Percentiles rank a stretch among this genome's conserved stretches.
phyloP scores from a whole-genome alignment of 2,888 invertebrate species.

The Aromia moschata region DNA sequence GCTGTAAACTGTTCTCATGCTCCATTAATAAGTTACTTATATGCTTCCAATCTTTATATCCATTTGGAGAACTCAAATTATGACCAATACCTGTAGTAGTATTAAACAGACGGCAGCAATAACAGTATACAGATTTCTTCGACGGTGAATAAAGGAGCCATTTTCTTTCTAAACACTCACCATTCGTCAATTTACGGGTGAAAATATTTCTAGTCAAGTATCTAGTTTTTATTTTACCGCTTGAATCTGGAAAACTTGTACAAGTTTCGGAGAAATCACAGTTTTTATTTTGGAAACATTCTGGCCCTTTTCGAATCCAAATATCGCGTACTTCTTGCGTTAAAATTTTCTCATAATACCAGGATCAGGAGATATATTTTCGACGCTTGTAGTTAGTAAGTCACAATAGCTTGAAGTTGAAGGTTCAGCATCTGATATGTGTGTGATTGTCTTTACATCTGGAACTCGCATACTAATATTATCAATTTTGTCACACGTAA shows the following conservation, averaged over 20 bases:
- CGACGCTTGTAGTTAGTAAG: conserved; percentile 3
- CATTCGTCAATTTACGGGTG: conserved; percentile 20
- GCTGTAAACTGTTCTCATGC: conserved; percentile 3
- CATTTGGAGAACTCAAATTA: conserved; percentile 17
- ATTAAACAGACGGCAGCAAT: conserved; percentile 6
- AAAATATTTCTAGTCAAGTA: conserved; percentile 9
- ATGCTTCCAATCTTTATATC: conserved; percentile 15
- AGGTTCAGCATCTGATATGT: conserved; percentile 1
- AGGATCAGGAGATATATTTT: conserved; percentile 16
- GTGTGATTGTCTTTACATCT: conserved; percentile 7
- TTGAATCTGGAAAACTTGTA: conserved; percentile 14
- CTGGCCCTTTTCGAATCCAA: conserved; percentile 25
- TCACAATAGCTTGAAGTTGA: conserved; percentile 1
- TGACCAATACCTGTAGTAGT: neutral
- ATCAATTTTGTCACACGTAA: conserved; percentile 14
- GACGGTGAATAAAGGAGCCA: neutral
- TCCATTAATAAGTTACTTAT: conserved; percentile 9
- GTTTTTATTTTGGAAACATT: conserved; percentile 22
- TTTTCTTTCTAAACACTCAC: conserved; percentile 14
- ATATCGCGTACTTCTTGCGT: conserved; percentile 4
- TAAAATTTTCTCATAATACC: conserved; percentile 5
- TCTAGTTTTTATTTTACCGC: conserved; percentile 6
- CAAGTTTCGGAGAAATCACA: conserved; percentile 19
- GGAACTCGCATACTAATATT: conserved; percentile 20
- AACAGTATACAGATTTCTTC: conserved; percentile 11